Base-by-base conservation (phyloP, 2,888 invertebrate species). In the Ernsta delagoae region DNA sequence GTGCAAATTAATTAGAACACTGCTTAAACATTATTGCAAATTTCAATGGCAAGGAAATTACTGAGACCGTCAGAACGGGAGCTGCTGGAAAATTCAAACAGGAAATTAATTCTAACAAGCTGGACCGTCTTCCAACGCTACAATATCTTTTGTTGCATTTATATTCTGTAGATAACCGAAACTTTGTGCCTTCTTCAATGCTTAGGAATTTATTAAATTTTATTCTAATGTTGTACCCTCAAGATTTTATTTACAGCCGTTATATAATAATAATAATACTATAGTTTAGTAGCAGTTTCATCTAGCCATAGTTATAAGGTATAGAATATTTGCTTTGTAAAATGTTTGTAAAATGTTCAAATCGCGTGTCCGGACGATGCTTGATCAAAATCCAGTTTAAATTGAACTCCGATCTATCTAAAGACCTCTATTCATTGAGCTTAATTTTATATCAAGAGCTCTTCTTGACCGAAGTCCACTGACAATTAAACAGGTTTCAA, bases 301-400 rank as follows among this genome's bases (percentile, higher is more conserved):
- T 36, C 36, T 5, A 36, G 34, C 4, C 12, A 7, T 57, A 34
- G 8, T 8, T 41, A 41, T 1, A 41, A 16, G 16, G 16, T 16
- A 16, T 16, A 1, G 16, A 16, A 43, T 63, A 36, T 24, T 63
- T 36, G 53, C 39, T 41, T 53, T 11, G 8, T 16, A 54, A 41
- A 54, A 63, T 39, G 31, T 63, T 43, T 54, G 41, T 63, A 31
- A 54, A 63, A 63, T 63, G 63, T 31, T 63, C 41, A 41, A 31
- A 63, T 63, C 63, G 63, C 63, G 63, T 63, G 63, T 24, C 39
- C 59, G 24, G 16, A 24, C 16, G 43, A 43, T 43, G 54, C 24
- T 54, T 54, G 31, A 63, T 63, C 41, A 6, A 54, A 36, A 39
- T 31, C 62, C 41, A 63, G 53, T 5, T 41, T 43, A 41, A 63